Percentiles rank a stretch among this genome's conserved stretches.
Evolutionary conservation across 1,140 invertebrate genomes (phyloP).

Genomic region (Micrasema minimum): DNA sequence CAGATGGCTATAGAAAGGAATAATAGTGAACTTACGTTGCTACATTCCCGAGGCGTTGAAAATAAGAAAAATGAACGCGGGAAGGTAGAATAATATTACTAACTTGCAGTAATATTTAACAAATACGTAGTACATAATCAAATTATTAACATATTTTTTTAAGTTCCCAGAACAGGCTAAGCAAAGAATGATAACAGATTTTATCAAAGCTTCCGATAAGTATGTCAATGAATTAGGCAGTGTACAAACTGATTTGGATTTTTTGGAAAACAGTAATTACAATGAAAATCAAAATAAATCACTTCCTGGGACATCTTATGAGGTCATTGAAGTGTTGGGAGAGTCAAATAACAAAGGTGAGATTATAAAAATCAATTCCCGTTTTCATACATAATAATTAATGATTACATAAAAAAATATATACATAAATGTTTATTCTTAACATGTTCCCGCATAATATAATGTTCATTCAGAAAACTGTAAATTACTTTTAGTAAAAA

Average conservation of each 20-base stretch:
- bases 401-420: neutral
- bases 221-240: too few species aligned
- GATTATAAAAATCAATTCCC: neutral
- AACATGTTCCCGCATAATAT: neutral
- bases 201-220: slow-evolving; percentile 2
- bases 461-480: neutral
- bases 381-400: neutral
- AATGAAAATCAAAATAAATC: neutral
- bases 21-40: neutral
- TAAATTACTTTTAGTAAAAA: neutral
- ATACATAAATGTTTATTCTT: neutral
- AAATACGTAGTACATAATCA: neutral
- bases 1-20: slow-evolving; percentile 8
- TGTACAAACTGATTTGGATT: neutral
- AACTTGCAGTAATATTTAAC: neutral
- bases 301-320: neutral
- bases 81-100: neutral
- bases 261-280: neutral
- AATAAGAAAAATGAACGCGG: neutral
- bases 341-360: neutral
- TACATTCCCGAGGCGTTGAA: neutral
- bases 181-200: slow-evolving; percentile 24
- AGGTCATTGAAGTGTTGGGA: neutral
- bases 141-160: slow-evolving; percentile 2
- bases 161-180: neutral